These are phyloP conservation scores for Acanthosoma haemorrhoidale DNA, from an alignment of 2,888 invertebrate species.

Conservation along the genomic window DNA sequence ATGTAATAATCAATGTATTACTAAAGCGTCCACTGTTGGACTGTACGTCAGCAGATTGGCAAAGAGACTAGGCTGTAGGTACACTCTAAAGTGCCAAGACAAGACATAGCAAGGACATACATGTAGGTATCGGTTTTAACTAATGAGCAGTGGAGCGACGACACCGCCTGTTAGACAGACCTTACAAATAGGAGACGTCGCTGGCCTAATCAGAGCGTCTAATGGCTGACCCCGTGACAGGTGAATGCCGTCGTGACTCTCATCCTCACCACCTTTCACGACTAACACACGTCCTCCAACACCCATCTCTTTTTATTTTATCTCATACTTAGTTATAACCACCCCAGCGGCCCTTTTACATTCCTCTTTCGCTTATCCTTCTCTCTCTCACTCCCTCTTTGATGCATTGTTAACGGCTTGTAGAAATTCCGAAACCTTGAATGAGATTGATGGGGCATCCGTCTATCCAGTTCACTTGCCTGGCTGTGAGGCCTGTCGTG, in stretches of 20 bases:
- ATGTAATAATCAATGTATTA: too few relatives aligned
- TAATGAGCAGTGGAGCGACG: not conserved
- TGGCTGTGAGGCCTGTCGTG: too few relatives aligned
- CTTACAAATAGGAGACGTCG: conserved; percentile 14
- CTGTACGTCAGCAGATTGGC: too few relatives aligned
- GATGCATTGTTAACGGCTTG: not conserved
- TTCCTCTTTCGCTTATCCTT: too few relatives aligned
- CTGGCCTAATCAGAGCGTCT: conserved; percentile 16
- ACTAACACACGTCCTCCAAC: conserved; percentile 16
- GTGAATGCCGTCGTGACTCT: conserved; percentile 29
- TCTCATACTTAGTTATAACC: conserved; percentile 10
- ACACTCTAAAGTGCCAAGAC: too few relatives aligned
- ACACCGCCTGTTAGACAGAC: not conserved
- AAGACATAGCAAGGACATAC: not conserved
- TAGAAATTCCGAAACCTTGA: not conserved
- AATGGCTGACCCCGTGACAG: conserved; percentile 27
- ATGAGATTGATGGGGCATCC: too few relatives aligned
- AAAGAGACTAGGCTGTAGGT: too few relatives aligned
- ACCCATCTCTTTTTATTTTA: conserved; percentile 12
- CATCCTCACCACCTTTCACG: conserved; percentile 25
- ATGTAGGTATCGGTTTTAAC: not conserved
- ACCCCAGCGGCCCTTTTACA: not conserved
- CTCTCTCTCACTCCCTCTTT: not conserved
- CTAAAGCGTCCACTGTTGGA: too few relatives aligned
- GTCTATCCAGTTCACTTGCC: too few relatives aligned